A percentile compares a stretch with the other conserved stretches of the same genome.
These are phyloP conservation scores for Drosophila pandora DNA, from an alignment of 1,140 invertebrate species.

Conservation along the genomic window DNA sequence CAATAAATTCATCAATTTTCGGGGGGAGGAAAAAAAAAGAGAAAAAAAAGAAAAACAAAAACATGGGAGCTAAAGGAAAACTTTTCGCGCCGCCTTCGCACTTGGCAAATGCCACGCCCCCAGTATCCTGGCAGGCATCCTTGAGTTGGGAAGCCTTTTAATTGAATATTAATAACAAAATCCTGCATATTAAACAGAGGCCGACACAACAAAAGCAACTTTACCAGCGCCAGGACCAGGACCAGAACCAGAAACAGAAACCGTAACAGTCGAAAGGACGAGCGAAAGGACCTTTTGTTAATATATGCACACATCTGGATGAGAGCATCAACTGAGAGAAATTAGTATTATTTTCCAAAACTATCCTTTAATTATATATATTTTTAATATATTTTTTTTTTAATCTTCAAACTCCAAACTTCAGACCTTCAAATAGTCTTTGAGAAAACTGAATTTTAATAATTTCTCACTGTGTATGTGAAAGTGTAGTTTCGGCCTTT, in stretches of 20 bases:
- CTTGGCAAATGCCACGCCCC: constrained; percentile 1
- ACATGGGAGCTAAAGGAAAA: constrained; percentile 28
- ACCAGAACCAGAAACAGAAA: constrained; percentile 14
- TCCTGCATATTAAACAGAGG: constrained; percentile 60
- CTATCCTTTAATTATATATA: background rate
- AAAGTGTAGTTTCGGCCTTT: constrained; percentile 11
- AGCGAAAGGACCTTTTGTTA: constrained; percentile 46
- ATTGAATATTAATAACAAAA: constrained; percentile 68
- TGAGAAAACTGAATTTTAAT: background rate
- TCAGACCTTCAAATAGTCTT: background rate
- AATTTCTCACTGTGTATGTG: constrained; percentile 13
- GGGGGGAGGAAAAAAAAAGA: constrained; percentile 9
- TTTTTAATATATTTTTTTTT: background rate
- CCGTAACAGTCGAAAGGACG: constrained; percentile 11
- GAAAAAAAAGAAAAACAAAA: constrained; percentile 28
- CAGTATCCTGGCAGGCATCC: constrained; percentile 23
- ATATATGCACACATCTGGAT: constrained; percentile 48
- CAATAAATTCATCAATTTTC: constrained; percentile 58
- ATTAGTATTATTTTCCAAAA: background rate
- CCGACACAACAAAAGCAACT: constrained; percentile 39
- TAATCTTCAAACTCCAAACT: background rate
- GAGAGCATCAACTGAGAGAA: background rate
- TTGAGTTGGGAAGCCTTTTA: constrained; percentile 50
- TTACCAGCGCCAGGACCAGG: constrained; percentile 31
- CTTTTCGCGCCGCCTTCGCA: constrained; percentile 29